Base-by-base conservation (phyloP, 2,797 vertebrate species). In the Telmatherina bonti region DNA sequence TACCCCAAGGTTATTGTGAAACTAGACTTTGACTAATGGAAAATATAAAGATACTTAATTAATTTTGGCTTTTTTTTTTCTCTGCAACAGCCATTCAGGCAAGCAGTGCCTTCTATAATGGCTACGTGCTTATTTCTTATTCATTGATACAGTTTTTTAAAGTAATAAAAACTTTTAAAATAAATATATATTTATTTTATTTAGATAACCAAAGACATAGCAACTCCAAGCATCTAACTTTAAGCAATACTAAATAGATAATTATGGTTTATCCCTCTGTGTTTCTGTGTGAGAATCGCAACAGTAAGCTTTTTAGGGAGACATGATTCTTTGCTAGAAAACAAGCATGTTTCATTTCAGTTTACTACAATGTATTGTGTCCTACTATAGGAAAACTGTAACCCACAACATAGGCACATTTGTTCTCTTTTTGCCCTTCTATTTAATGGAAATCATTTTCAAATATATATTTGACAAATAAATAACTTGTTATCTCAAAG, bases 41-140 rank as follows among this genome's bases (percentile, higher is more conserved):
- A 62, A 77, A 70, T 15, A 18, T 22, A 22, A 1, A 69, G n/a
- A 24, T 54, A n/a, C 24, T 43, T 53, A 11, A 47, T 65, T 76
- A 75, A 56, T 22, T 62, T 10, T 59, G 24, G 5, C 57, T 67
- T 69, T 74, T 52, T 29, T 62, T 74, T 52, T 29, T 62, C 20
- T 75, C 60, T 55, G 49, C 33, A 26, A 74, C 70, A 70, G 70
- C 10, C 24, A 22, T 31, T 67, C 22, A 74, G 3, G 24, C n/a
- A 36, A 41, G 7, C 53, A 52, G 11, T 33, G 61, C 47, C 55
- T 72, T 66, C 52, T 49, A n/a, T 64, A 60, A 70, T 51, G 22
- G 4, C 26, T 68, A 15, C 2, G 4, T 52, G 49, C 22, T 49
- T 49, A 49, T 22, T 9, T 22, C n/a, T 22, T 2, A 49, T 7